Conservation (phyloP, 2,797 vertebrate genomes). For the Enteromius treurensis region DNA sequence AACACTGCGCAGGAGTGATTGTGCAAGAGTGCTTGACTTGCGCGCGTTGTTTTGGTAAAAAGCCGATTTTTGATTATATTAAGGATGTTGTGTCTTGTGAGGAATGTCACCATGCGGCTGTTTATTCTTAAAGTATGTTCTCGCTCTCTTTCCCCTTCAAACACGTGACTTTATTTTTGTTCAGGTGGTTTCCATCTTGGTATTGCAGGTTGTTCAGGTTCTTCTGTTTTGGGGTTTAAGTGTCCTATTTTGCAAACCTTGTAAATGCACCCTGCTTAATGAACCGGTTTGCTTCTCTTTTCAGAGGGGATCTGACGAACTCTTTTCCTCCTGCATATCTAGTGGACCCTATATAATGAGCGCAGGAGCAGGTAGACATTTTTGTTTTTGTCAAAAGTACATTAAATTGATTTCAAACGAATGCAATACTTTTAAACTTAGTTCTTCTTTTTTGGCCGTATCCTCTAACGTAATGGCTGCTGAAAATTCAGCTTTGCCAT, state of each 20-base stretch:
- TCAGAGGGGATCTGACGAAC: constrained; percentile 98
- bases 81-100: no score
- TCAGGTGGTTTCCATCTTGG: not conserved
- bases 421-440: not conserved
- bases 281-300: constrained; percentile 61
- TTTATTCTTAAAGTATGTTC: no score
- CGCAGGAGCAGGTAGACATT: constrained; percentile 80
- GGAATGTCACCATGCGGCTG: no score
- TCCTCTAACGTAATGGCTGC: not conserved
- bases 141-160: not conserved
- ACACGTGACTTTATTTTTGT: not conserved
- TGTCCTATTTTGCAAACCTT: not conserved
- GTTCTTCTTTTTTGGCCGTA: no score
- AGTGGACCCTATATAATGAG: constrained; percentile 99
- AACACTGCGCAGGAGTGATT: no score
- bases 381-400: not conserved
- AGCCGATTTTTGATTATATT: no score
- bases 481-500: not conserved
- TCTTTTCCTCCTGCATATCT: constrained; percentile 95
- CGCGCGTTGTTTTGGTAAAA: no score
- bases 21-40: no score
- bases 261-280: not conserved
- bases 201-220: not conserved
- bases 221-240: not conserved
- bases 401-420: not conserved